A percentile compares a stretch with the other conserved stretches of the same genome.
These are phyloP conservation scores for Catalaphyllia jardinei DNA, from an alignment of 64 coral and sea anemone species.

Conservation along the genomic window DNA sequence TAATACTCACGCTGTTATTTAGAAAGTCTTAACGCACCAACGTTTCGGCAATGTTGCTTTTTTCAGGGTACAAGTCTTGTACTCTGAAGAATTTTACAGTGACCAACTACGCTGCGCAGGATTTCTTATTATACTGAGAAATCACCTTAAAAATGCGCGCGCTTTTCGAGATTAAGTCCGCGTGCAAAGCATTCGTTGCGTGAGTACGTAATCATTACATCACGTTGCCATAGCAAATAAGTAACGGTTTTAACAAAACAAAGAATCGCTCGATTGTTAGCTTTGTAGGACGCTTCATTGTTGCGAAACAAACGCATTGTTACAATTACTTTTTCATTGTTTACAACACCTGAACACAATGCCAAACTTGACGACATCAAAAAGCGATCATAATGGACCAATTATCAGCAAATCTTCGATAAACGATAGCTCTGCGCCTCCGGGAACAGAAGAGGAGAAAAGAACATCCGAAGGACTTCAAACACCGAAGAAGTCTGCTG, in stretches of 20 bases:
- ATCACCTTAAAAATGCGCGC: background rate
- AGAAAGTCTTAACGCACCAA: too few species aligned
- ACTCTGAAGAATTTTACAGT: too few species aligned
- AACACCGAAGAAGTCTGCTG: background rate
- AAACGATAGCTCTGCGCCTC: background rate
- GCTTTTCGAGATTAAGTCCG: background rate
- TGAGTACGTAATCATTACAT: background rate
- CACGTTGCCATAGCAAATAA: slow-evolving; percentile 23
- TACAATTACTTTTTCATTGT: slow-evolving; percentile 1
- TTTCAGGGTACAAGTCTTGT: too few species aligned
- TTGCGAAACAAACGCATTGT: slow-evolving; percentile 49
- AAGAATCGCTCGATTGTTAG: slow-evolving; percentile 11
- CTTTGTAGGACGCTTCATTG: background rate
- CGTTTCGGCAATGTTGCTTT: too few species aligned
- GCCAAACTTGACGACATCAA: slow-evolving; percentile 53
- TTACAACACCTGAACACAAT: background rate
- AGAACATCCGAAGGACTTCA: background rate
- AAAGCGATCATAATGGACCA: slow-evolving; percentile 10
- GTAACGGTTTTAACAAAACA: slow-evolving; percentile 32
- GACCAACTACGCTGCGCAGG: too few species aligned
- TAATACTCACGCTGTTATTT: too few species aligned
- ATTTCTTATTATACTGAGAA: too few species aligned
- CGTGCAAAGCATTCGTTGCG: slow-evolving; percentile 33
- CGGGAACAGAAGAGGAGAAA: background rate
- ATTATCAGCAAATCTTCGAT: slow-evolving; percentile 10